Percentiles rank a stretch among this genome's conserved stretches.
These are phyloP conservation scores for Dasyurus viverrinus DNA, from an alignment of 2,113 vertebrate genomes.

Conservation along the genomic window DNA sequence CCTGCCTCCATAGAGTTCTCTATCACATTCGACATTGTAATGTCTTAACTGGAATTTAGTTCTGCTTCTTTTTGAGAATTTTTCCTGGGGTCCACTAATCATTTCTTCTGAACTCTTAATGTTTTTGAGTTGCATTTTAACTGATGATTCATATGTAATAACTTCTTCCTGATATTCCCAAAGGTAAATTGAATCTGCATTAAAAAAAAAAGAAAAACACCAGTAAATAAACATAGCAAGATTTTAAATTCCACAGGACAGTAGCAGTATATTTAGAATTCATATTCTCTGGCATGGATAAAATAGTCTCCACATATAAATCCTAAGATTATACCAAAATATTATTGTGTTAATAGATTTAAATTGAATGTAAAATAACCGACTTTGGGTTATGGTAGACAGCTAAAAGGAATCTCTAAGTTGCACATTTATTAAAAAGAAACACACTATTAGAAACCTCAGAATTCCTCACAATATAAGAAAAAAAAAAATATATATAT, in stretches of 20 bases:
- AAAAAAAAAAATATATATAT: too few relatives aligned
- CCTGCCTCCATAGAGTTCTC: too few relatives aligned
- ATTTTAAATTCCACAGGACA: neutral
- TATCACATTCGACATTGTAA: too few relatives aligned
- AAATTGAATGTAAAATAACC: too few relatives aligned
- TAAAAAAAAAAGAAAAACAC: slow-evolving; percentile 20
- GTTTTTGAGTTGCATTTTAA: slow-evolving; percentile 85
- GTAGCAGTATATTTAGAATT: neutral
- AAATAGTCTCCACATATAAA: neutral
- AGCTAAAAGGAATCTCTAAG: neutral
- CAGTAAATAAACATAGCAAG: slow-evolving; percentile 38
- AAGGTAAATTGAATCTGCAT: slow-evolving; percentile 87
- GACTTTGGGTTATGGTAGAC: too few relatives aligned
- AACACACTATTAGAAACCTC: neutral
- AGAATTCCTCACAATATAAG: neutral
- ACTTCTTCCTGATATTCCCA: slow-evolving; percentile 91
- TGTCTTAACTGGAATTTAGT: too few relatives aligned
- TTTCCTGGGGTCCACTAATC: slow-evolving; percentile 79
- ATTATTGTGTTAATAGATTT: too few relatives aligned
- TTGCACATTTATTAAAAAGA: neutral
- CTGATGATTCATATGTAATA: slow-evolving; percentile 89
- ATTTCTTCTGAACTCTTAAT: slow-evolving; percentile 86
- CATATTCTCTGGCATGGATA: neutral
- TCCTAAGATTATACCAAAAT: neutral
- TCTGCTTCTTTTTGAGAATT: slow-evolving; percentile 87